Percentiles rank a stretch among this genome's conserved stretches.
Conservation (phyloP, 2,797 vertebrate species). For the Echiichthys vipera region DNA sequence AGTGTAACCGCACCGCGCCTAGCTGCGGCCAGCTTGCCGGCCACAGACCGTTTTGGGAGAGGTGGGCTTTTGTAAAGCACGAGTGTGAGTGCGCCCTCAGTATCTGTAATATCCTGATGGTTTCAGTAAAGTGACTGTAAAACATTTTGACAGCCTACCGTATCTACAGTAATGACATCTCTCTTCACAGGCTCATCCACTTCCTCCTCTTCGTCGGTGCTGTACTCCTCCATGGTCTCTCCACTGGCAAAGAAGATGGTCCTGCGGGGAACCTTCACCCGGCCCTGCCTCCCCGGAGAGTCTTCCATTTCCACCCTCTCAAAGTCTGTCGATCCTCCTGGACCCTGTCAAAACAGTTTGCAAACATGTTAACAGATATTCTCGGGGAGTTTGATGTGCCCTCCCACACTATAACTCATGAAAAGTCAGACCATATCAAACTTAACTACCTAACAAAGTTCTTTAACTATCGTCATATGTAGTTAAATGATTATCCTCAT, state of each 20-base stretch:
- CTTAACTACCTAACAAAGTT: neutral
- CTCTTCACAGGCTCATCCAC: slow-evolving; percentile 85
- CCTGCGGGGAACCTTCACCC: slow-evolving; percentile 90
- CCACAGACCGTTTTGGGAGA: too few relatives aligned
- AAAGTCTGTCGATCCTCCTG: slow-evolving; percentile 83
- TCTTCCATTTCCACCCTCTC: slow-evolving; percentile 94
- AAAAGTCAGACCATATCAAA: neutral
- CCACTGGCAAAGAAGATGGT: slow-evolving; percentile 97
- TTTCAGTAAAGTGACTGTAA: neutral
- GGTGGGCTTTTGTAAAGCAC: too few relatives aligned
- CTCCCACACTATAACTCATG: neutral
- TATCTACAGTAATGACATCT: slow-evolving; percentile 88
- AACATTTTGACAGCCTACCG: slow-evolving; percentile 80
- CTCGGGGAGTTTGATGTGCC: neutral
- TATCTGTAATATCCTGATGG: neutral
- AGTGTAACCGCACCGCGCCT: too few relatives aligned
- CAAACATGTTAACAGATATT: neutral
- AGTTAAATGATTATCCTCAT: too few relatives aligned
- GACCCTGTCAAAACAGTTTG: slow-evolving; percentile 55
- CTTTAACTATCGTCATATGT: neutral
- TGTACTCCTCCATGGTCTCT: slow-evolving; percentile 99
- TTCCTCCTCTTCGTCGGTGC: slow-evolving; percentile 96
- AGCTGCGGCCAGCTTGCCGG: too few relatives aligned
- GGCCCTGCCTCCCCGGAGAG: slow-evolving; percentile 72
- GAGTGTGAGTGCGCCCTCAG: too few relatives aligned